These are phyloP conservation scores for Ochotona princeps DNA, from an alignment of 2,113 vertebrate genomes.

Conservation along the genomic window DNA sequence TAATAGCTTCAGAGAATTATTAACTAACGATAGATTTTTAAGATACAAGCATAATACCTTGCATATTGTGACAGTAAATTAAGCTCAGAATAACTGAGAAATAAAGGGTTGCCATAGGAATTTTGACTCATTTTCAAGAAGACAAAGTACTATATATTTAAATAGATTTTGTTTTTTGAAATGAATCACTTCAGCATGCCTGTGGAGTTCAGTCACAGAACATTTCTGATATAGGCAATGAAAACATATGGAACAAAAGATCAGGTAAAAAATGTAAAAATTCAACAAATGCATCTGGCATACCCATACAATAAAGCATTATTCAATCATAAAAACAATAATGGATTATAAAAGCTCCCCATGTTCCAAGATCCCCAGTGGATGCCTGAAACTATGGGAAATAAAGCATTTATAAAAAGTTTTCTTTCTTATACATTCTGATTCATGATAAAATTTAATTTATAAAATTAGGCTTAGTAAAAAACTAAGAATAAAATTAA, in stretches of 20 bases:
- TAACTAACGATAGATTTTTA: no score
- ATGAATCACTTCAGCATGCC: not conserved
- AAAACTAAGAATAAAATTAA: no score
- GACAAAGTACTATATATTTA: not conserved
- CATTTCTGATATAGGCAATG: not conserved
- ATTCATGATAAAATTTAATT: no score
- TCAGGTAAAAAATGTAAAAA: not conserved
- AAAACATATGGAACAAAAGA: not conserved
- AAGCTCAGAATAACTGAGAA: constrained; percentile 28
- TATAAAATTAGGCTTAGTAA: no score
- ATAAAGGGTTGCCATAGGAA: constrained; percentile 3
- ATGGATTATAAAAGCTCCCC: not conserved
- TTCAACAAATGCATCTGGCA: not conserved
- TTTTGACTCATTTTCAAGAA: not conserved
- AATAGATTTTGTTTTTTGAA: not conserved
- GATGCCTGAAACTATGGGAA: not conserved
- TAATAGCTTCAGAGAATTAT: not conserved
- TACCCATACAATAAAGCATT: not conserved
- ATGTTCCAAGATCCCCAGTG: not conserved
- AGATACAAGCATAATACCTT: not conserved
- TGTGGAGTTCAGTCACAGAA: not conserved
- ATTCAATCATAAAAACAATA: not conserved
- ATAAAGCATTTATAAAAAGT: not conserved
- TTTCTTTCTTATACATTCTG: not conserved
- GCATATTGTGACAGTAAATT: not conserved